Evolutionary conservation across 2,888 invertebrate species (phyloP).

Genomic region (Itoplectis maculator): DNA sequence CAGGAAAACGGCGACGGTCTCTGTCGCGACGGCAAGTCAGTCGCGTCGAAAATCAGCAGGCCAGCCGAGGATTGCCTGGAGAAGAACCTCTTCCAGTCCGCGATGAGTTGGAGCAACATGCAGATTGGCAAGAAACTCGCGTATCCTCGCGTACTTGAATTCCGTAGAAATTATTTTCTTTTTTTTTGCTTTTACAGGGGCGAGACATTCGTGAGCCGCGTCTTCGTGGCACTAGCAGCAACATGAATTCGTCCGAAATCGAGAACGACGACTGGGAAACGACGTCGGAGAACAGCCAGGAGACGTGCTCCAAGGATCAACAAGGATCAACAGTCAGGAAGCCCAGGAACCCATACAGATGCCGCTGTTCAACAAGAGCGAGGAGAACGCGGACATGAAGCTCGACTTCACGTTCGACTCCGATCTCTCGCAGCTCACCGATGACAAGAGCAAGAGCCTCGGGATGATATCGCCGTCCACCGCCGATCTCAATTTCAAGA

Average conservation of each 20-base stretch:
- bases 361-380: conserved; percentile 90
- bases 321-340: conserved; percentile 81
- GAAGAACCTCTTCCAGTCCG: no score
- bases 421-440: conserved; percentile 91
- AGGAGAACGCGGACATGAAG: conserved; percentile 95
- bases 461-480: conserved; percentile 91
- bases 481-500: conserved; percentile 96
- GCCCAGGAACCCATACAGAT: conserved; percentile 85
- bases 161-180: not conserved
- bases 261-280: conserved; percentile 92
- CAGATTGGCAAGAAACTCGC: no score
- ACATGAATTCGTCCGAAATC: conserved; percentile 82
- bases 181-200: conserved; percentile 72
- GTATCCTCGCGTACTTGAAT: not conserved
- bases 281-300: conserved; percentile 93
- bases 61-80: no score
- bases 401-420: conserved; percentile 96
- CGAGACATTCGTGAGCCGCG: conserved; percentile 81
- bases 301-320: conserved; percentile 83
- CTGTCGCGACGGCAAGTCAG: no score
- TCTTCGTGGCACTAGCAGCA: conserved; percentile 75
- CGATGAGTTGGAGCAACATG: no score
- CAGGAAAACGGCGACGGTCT: no score
- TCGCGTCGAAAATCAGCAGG: no score
- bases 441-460: conserved; percentile 88